These are phyloP conservation scores for Hydrochoerus hydrochaeris DNA, from an alignment of 2,113 vertebrate species.

Conservation along the genomic window DNA sequence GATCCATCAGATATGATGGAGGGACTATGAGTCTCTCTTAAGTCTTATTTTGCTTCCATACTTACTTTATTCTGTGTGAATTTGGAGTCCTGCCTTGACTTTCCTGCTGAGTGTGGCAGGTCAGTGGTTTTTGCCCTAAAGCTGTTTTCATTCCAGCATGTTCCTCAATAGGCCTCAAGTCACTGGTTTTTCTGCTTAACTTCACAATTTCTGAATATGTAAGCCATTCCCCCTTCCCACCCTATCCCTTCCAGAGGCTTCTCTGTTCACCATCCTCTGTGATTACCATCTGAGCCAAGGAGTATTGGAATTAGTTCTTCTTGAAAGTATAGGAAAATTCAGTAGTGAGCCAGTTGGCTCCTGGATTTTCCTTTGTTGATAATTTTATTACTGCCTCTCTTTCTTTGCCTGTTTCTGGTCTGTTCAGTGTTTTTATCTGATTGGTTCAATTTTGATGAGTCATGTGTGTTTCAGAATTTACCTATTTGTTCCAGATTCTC, in stretches of 20 bases:
- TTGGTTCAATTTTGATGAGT: background rate
- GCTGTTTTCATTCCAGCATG: background rate
- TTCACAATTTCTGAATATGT: background rate
- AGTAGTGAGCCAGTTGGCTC: background rate
- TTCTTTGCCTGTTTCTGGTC: background rate
- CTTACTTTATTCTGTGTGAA: background rate
- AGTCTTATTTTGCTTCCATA: background rate
- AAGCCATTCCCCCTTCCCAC: background rate
- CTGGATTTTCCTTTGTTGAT: background rate
- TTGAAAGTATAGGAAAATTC: background rate
- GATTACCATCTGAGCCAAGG: background rate
- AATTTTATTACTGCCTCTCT: background rate
- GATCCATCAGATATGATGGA: background rate
- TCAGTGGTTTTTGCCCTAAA: background rate
- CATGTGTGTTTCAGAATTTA: background rate
- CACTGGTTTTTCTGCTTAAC: background rate
- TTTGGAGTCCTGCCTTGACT: background rate
- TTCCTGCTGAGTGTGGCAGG: background rate
- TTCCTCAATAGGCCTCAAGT: background rate
- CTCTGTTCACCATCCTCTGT: background rate
- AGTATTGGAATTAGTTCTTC: background rate
- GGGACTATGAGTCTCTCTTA: background rate
- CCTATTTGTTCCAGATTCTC: background rate
- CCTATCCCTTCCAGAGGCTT: background rate
- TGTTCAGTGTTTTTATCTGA: background rate